phyloP scores from a whole-genome alignment of 1,140 invertebrate genomes.

The Archivesica marissinica region DNA sequence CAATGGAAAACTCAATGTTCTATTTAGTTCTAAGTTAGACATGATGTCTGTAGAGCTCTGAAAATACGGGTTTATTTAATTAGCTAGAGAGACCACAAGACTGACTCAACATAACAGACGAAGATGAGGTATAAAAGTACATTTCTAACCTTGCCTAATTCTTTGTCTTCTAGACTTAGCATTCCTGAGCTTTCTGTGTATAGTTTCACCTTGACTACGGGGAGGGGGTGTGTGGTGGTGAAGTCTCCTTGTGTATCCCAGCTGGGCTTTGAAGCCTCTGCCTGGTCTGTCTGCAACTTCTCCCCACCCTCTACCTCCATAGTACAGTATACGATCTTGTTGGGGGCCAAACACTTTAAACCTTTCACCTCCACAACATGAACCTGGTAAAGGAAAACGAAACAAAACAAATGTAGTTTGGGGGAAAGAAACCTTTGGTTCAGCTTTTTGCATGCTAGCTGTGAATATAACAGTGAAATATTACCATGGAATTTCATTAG shows the following conservation, averaged over 20 bases:
- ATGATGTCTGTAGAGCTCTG: too few species aligned
- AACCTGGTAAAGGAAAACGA: constrained; percentile 87
- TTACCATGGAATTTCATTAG: too few species aligned
- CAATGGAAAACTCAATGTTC: too few species aligned
- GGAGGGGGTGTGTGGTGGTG: constrained; percentile 97
- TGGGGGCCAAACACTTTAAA: constrained; percentile 97
- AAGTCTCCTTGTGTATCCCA: constrained; percentile 96
- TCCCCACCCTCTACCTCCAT: constrained; percentile 99
- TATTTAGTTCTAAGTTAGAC: too few species aligned
- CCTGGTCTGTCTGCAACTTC: constrained; percentile 99
- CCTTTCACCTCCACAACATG: constrained; percentile 99
- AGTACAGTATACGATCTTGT: constrained; percentile 99
- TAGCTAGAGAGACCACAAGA: too few species aligned
- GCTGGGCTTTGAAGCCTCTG: constrained; percentile 97
- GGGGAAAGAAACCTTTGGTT: too few species aligned
- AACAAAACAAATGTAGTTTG: too few species aligned
- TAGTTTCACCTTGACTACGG: constrained; percentile 97
- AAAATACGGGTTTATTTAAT: too few species aligned
- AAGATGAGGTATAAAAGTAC: too few species aligned
- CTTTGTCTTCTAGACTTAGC: constrained; percentile 99
- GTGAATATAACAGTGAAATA: too few species aligned
- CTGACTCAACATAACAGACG: too few species aligned
- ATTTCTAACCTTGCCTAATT: constrained; percentile 94
- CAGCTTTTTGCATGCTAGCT: too few species aligned
- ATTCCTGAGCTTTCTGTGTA: constrained; percentile 99